A percentile compares a stretch with the other conserved stretches of the same genome.
Evolutionary conservation across 1,140 invertebrate species (phyloP).

Genomic region (Apis cerana): DNA sequence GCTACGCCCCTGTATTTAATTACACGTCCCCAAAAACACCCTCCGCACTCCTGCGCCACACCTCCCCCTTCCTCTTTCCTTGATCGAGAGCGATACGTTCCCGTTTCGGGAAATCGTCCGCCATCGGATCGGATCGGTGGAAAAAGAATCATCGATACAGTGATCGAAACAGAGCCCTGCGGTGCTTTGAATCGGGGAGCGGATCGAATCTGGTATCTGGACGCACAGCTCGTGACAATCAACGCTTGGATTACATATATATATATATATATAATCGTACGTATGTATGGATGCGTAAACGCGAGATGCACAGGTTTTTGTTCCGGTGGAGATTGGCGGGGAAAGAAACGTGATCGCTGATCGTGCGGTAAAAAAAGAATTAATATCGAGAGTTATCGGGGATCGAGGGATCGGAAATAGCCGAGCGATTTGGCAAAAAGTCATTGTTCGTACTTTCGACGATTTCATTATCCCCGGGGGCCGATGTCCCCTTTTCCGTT

Average conservation of each 20-base stretch:
- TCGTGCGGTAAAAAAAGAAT: background rate
- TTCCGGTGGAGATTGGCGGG: background rate
- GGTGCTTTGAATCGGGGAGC: too few species aligned
- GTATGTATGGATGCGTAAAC: background rate
- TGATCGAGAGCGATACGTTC: constrained; percentile 60
- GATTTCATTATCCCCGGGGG: constrained; percentile 14
- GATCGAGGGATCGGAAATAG: background rate
- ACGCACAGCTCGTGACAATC: too few species aligned
- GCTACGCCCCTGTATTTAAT: constrained; percentile 73
- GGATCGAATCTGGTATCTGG: too few species aligned
- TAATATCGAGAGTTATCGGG: background rate
- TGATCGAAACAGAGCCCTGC: too few species aligned
- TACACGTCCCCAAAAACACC: constrained; percentile 57
- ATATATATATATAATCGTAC: too few species aligned
- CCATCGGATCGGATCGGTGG: background rate
- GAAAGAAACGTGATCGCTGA: background rate
- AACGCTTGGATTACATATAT: too few species aligned
- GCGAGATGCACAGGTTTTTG: background rate
- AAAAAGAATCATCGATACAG: too few species aligned
- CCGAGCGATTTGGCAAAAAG: background rate
- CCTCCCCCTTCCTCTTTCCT: constrained; percentile 27
- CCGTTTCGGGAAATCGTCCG: constrained; percentile 49
- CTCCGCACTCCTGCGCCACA: constrained; percentile 10
- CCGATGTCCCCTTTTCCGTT: background rate
- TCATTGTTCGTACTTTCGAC: background rate